phyloP scores from a whole-genome alignment of 2,113 vertebrate genomes.

The Sapajus apella region DNA sequence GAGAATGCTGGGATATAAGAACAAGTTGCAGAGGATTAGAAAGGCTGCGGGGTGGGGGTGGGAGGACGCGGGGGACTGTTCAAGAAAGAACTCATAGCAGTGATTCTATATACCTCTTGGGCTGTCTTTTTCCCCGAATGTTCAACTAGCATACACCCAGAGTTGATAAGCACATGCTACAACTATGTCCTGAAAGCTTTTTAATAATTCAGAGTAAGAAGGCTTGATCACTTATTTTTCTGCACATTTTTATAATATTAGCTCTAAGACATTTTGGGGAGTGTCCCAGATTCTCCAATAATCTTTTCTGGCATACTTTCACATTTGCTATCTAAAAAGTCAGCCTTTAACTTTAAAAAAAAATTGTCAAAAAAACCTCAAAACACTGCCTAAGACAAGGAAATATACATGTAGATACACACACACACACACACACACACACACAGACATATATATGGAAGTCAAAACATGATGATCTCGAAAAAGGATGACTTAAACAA shows the following conservation, averaged over 20 bases:
- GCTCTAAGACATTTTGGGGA: constrained; percentile 26
- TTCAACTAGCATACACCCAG: neutral
- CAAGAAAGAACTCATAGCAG: neutral
- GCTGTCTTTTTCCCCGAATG: fast-evolving
- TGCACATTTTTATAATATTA: constrained; percentile 21
- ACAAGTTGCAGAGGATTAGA: constrained; percentile 72
- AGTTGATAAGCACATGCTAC: neutral
- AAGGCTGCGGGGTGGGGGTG: neutral
- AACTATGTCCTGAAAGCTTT: neutral
- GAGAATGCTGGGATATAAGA: constrained; percentile 71
- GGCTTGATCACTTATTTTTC: neutral
- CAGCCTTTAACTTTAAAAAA: neutral
- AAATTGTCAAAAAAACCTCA: neutral
- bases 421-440: too few relatives aligned
- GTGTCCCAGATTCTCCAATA: constrained; percentile 8
- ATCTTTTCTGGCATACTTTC: constrained; percentile 14
- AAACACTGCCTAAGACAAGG: neutral
- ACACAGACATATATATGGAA: neutral
- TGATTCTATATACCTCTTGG: neutral
- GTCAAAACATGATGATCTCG: constrained; percentile 15
- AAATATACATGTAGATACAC: neutral
- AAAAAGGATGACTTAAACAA: constrained; percentile 50
- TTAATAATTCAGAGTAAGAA: neutral
- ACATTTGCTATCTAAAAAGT: neutral
- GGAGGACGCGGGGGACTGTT: neutral